Conservation (phyloP, 2,888 invertebrate species). For the Lasioglossum calceatum region DNA sequence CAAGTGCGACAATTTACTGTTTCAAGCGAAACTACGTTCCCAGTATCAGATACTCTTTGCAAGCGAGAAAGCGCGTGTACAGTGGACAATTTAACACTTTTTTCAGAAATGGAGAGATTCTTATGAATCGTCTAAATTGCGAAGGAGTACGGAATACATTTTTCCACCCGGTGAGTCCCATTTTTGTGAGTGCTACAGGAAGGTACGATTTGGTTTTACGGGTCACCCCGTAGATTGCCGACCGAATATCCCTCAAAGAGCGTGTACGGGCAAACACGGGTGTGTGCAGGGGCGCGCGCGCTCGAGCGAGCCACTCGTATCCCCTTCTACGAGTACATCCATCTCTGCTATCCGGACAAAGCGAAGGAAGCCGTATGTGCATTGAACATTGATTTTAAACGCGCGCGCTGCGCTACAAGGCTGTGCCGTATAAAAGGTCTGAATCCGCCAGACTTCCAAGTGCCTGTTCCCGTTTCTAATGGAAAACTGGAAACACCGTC, state of each 20-base stretch:
- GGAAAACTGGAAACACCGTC: constrained; percentile 46
- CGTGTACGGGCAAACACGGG: constrained; percentile 28
- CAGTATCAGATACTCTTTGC: background rate
- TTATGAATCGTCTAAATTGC: accelerated
- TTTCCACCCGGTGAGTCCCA: background rate
- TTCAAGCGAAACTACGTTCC: background rate
- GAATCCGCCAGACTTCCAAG: constrained; percentile 53
- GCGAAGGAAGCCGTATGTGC: constrained; percentile 78
- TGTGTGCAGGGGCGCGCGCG: constrained; percentile 1
- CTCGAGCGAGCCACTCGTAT: constrained; percentile 19
- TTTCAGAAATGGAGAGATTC: background rate
- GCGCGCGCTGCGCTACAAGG: constrained; percentile 58
- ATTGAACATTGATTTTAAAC: constrained; percentile 81
- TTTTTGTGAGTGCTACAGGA: background rate
- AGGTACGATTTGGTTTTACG: background rate
- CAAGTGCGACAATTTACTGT: no score
- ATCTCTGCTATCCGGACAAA: constrained; percentile 60
- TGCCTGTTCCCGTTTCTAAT: constrained; percentile 54
- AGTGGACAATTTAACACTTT: background rate
- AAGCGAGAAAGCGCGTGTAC: background rate
- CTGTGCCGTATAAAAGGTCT: constrained; percentile 38
- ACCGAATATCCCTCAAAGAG: constrained; percentile 63
- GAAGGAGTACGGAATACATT: background rate
- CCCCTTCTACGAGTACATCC: constrained; percentile 56
- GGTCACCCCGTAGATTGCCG: constrained; percentile 52